A percentile compares a stretch with the other conserved stretches of the same genome.
Evolutionary conservation across 2,888 invertebrate genomes (phyloP).

Genomic region (Chrysotoxum bicinctum): DNA sequence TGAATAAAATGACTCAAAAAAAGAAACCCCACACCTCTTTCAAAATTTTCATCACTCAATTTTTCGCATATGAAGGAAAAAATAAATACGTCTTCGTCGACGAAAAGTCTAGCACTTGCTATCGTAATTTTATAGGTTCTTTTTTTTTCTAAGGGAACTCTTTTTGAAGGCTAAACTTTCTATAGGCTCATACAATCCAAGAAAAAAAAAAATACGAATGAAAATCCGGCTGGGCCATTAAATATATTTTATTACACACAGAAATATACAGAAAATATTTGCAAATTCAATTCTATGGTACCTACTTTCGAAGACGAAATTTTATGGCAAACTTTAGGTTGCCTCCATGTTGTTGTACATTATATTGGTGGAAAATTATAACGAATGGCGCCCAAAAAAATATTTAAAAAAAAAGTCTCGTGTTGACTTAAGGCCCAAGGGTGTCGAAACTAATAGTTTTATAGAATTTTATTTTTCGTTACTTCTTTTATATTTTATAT

Average conservation of each 20-base stretch:
- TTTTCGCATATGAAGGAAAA: background rate
- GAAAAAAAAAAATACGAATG: constrained; percentile 5
- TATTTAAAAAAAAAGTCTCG: too few relatives aligned
- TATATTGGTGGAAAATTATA: background rate
- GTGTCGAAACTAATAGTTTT: background rate
- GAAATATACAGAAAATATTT: too few relatives aligned
- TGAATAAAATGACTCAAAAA: background rate
- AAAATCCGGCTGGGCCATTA: constrained; percentile 39
- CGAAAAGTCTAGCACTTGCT: constrained; percentile 47
- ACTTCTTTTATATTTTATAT: background rate
- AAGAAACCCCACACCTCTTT: background rate
- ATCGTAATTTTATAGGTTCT: background rate
- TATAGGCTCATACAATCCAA: background rate
- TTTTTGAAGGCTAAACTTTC: constrained; percentile 5
- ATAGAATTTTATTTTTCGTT: background rate
- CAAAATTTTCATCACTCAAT: background rate
- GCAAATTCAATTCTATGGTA: constrained; percentile 16
- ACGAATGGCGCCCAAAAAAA: background rate
- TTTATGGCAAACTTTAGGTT: background rate
- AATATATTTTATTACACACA: constrained; percentile 45
- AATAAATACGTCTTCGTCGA: constrained; percentile 16
- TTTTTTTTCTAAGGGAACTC: background rate
- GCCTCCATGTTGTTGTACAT: background rate
- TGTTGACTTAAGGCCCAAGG: background rate
- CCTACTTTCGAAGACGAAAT: background rate